These are phyloP conservation scores for Teleogryllus occipitalis DNA, from an alignment of 1,140 invertebrate genomes.

Conservation along the genomic window DNA sequence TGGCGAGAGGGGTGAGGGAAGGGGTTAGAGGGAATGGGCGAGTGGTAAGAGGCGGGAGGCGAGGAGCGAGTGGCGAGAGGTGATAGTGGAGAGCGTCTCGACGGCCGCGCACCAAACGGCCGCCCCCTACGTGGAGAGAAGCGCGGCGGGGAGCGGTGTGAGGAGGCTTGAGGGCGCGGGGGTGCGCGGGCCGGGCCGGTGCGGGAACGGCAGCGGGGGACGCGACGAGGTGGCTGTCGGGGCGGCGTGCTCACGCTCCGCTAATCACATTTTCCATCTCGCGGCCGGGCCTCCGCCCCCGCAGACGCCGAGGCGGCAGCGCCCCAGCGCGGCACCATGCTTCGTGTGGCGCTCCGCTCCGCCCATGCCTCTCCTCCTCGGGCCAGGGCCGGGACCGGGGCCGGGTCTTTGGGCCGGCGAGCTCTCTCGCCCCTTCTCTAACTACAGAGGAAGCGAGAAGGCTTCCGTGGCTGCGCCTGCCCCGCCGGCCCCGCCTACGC, in stretches of 20 bases:
- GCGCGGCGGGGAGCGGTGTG: not conserved
- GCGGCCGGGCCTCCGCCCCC: no score
- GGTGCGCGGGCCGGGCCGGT: no score
- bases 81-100: not conserved
- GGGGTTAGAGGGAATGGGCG: no score
- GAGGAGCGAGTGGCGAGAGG: not conserved
- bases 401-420: no score
- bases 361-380: not conserved
- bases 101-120: not conserved
- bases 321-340: not conserved
- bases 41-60: no score
- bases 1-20: no score
- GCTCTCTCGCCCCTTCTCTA: no score
- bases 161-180: not conserved
- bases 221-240: not conserved
- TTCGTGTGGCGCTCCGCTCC: not conserved
- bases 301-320: no score
- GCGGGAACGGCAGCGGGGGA: not conserved
- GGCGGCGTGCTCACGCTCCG: not conserved
- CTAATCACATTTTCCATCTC: constrained; percentile 4
- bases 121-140: not conserved
- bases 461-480: not conserved
- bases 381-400: no score
- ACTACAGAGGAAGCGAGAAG: no score
- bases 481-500: no score